Evolutionary conservation across 2,888 invertebrate genomes (phyloP).

Genomic region (Limnephilus auricula): DNA sequence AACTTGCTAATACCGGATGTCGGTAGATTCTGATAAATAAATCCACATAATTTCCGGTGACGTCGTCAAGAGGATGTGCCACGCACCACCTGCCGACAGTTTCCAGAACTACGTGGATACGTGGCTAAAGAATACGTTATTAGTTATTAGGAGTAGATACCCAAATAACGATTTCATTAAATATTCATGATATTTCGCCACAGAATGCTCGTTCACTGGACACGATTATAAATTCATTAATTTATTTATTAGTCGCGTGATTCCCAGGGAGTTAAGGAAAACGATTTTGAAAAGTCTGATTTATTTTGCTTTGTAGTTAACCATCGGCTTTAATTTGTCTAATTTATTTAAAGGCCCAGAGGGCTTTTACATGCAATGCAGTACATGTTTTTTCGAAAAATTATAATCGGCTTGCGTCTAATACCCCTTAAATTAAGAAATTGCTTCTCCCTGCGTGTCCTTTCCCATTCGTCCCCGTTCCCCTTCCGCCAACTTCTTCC

Average conservation of each 20-base stretch:
- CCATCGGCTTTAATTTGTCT: no score
- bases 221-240: background rate
- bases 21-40: constrained; percentile 11
- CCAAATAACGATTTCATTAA: background rate
- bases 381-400: no score
- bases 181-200: background rate
- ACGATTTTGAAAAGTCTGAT: background rate
- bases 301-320: background rate
- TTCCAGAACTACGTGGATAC: background rate
- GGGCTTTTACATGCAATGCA: no score
- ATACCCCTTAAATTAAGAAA: no score
- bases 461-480: no score
- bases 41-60: constrained; percentile 26
- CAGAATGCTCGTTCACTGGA: background rate
- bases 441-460: no score
- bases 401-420: no score
- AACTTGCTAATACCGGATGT: constrained; percentile 31
- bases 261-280: background rate
- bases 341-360: no score
- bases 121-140: background rate
- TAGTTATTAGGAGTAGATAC: background rate
- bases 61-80: constrained; percentile 24
- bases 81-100: background rate
- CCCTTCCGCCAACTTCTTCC: no score
- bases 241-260: background rate